Percentiles rank a stretch among this genome's conserved stretches.
Conservation (phyloP, 2,113 vertebrate species). For the Rallus limicola region DNA sequence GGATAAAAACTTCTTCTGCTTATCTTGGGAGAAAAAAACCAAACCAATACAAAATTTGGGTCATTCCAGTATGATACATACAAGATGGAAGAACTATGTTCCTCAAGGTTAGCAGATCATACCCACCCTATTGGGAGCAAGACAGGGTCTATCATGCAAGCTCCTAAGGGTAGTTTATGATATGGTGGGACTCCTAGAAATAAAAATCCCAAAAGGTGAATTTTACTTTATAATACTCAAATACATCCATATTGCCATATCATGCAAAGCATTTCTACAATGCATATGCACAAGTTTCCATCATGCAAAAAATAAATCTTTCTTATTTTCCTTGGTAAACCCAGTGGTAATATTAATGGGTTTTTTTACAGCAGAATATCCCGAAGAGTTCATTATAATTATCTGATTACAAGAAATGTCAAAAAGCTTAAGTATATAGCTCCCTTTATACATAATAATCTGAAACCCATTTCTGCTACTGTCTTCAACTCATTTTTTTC, state of each 20-base stretch:
- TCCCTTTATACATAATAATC: not conserved
- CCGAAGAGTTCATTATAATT: not conserved
- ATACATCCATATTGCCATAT: not conserved
- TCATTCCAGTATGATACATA: not conserved
- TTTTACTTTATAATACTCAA: not conserved
- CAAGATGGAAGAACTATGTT: not conserved
- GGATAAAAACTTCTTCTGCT: not conserved
- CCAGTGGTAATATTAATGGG: not conserved
- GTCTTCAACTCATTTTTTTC: not conserved
- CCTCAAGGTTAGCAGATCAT: not conserved
- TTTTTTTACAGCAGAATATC: not conserved
- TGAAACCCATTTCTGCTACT: not conserved
- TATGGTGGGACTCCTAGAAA: not conserved
- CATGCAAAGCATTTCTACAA: not conserved
- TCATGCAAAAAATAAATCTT: not conserved
- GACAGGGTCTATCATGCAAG: not conserved
- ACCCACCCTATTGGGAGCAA: not conserved
- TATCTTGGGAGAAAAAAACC: not conserved
- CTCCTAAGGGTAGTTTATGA: not conserved
- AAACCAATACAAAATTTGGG: not conserved
- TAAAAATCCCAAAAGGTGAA: not conserved
- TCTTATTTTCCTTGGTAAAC: not conserved
- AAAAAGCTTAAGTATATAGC: not conserved
- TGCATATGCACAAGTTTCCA: not conserved
- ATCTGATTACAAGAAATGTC: not conserved